These are phyloP conservation scores for Eurystomus gularis DNA, from an alignment of 2,113 vertebrate genomes.

Conservation along the genomic window DNA sequence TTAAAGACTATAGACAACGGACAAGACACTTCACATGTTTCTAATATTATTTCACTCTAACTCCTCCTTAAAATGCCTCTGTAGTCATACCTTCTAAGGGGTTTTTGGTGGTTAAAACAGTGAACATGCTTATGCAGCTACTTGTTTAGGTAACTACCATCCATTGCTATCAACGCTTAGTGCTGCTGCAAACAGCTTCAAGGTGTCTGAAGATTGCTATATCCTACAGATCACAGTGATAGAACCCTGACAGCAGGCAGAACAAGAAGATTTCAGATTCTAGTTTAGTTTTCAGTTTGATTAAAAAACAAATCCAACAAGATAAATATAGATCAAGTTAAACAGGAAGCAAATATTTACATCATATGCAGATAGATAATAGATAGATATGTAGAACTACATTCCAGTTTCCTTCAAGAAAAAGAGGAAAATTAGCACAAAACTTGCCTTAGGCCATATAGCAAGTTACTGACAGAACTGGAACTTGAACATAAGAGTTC, in stretches of 20 bases:
- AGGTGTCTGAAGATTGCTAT: neutral
- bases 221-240: neutral
- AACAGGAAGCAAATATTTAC: slow-evolving; percentile 20
- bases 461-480: slow-evolving; percentile 46
- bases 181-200: neutral
- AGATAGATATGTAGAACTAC: neutral
- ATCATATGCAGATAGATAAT: neutral
- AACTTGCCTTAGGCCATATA: slow-evolving; percentile 21
- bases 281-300: neutral
- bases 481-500: slow-evolving; percentile 6
- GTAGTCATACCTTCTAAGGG: neutral
- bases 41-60: neutral
- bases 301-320: neutral
- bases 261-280: neutral
- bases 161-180: neutral
- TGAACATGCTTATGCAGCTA: neutral
- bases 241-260: neutral
- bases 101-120: neutral
- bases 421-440: neutral
- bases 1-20: neutral
- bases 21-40: neutral
- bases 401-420: slow-evolving; percentile 7
- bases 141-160: neutral
- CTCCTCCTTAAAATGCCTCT: neutral
- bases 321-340: neutral